A percentile compares a stretch with the other conserved stretches of the same genome.
These are phyloP conservation scores for Pyrochroa serraticornis DNA, from an alignment of 2,888 invertebrate species.

Conservation along the genomic window DNA sequence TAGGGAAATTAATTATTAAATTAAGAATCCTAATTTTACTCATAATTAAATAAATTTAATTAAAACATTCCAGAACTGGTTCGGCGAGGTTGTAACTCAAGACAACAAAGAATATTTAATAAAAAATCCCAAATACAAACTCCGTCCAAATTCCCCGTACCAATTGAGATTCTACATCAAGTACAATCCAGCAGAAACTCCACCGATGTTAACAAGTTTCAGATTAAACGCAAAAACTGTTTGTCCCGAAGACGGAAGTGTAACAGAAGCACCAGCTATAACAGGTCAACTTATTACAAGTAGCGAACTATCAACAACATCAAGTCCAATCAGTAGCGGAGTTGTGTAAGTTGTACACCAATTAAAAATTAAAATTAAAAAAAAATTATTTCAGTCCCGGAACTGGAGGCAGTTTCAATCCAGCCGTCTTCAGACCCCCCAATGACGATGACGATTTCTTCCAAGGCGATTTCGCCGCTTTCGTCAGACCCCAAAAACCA, in stretches of 20 bases:
- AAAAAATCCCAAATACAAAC: slow-evolving; percentile 64
- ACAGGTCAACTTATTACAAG: slow-evolving; percentile 45
- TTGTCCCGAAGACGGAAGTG: slow-evolving; percentile 54
- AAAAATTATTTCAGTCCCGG: background rate
- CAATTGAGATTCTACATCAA: slow-evolving; percentile 66
- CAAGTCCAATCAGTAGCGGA: slow-evolving; percentile 5
- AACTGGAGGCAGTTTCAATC: slow-evolving; percentile 5
- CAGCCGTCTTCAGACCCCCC: background rate
- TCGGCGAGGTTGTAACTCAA: slow-evolving; percentile 65
- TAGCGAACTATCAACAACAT: slow-evolving; percentile 30
- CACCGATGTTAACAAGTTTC: slow-evolving; percentile 48
- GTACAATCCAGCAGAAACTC: slow-evolving; percentile 61
- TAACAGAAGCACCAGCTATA: slow-evolving; percentile 53
- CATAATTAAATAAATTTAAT: background rate
- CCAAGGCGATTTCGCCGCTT: slow-evolving; percentile 46
- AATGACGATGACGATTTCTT: slow-evolving; percentile 48
- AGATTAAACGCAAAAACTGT: slow-evolving; percentile 66
- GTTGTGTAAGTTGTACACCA: slow-evolving; percentile 8
- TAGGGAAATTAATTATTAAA: too few relatives aligned
- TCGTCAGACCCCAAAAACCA: slow-evolving; percentile 9
- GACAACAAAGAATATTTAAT: slow-evolving; percentile 68
- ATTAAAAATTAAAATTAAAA: background rate
- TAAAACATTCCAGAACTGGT: slow-evolving; percentile 52
- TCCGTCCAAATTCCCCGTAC: slow-evolving; percentile 62
- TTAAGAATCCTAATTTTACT: too few relatives aligned